Conservation (phyloP, 2,888 invertebrate species). For the Tipula confusa region DNA sequence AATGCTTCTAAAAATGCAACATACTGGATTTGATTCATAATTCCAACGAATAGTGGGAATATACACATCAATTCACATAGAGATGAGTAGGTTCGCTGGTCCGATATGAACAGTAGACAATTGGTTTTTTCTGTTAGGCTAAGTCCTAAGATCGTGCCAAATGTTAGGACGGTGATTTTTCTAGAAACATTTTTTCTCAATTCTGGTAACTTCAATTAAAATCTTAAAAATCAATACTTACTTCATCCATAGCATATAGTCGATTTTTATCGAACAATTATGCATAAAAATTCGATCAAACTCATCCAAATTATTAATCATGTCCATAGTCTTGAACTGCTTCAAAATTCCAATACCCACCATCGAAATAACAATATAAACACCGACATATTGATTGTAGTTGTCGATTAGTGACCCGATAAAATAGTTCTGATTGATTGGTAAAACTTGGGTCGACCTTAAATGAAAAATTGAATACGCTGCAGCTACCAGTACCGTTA, state of each 20-base stretch:
- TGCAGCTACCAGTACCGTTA: neutral
- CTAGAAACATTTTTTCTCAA: neutral
- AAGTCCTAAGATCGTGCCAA: neutral
- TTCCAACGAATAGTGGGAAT: neutral
- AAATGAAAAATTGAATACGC: neutral
- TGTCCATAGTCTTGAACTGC: neutral
- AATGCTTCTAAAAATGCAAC: neutral
- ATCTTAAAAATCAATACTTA: neutral
- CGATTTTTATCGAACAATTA: neutral
- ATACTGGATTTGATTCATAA: slow-evolving; percentile 20
- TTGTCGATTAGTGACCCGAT: neutral
- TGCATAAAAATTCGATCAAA: neutral
- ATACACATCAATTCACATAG: neutral
- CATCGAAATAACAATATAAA: neutral
- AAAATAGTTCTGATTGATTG: neutral
- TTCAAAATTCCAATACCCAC: neutral
- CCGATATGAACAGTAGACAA: neutral
- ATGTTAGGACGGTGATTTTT: neutral
- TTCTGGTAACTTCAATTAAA: no score
- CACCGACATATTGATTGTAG: neutral
- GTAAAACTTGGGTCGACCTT: neutral
- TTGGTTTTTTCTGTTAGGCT: neutral
- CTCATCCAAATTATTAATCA: neutral
- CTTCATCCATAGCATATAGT: neutral
- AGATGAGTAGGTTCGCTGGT: neutral